Conservation (phyloP, 1,140 invertebrate genomes). For the Eumeta japonica region DNA sequence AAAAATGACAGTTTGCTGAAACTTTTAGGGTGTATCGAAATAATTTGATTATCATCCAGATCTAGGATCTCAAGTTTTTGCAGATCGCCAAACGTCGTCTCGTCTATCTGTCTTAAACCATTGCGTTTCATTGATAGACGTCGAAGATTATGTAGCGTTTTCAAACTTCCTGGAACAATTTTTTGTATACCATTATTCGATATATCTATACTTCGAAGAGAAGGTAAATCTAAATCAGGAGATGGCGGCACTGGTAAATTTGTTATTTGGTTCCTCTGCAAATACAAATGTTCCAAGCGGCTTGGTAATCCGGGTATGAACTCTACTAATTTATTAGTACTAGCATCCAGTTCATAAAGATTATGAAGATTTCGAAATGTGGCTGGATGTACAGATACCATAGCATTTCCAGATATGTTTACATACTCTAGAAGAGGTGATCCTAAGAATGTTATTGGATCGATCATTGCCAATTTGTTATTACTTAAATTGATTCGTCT, state of each 20-base stretch:
- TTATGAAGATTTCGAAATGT: constrained; percentile 72
- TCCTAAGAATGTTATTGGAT: constrained; percentile 70
- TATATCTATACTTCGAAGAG: constrained; percentile 71
- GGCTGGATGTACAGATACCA: constrained; percentile 66
- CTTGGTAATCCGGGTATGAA: constrained; percentile 72
- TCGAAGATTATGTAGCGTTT: constrained; percentile 67
- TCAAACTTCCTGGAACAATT: constrained; percentile 65
- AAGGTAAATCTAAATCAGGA: constrained; percentile 68
- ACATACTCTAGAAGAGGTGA: constrained; percentile 73
- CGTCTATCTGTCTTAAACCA: constrained; percentile 67
- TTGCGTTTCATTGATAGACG: constrained; percentile 78
- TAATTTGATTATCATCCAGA: constrained; percentile 72
- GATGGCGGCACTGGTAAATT: constrained; percentile 63
- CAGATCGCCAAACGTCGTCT: constrained; percentile 69
- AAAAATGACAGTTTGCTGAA: constrained; percentile 65
- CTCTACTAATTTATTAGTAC: constrained; percentile 70
- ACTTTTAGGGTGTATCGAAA: constrained; percentile 65
- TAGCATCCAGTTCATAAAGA: constrained; percentile 77
- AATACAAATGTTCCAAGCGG: constrained; percentile 74
- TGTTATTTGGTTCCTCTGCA: constrained; percentile 73
- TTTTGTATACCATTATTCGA: constrained; percentile 75
- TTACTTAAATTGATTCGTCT: constrained; percentile 75
- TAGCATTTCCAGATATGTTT: constrained; percentile 74
- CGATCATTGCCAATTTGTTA: constrained; percentile 71
- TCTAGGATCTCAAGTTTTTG: constrained; percentile 73